A percentile compares a stretch with the other conserved stretches of the same genome.
Conservation (phyloP, 1,140 invertebrate genomes). For the Hesperophylax magnus region DNA sequence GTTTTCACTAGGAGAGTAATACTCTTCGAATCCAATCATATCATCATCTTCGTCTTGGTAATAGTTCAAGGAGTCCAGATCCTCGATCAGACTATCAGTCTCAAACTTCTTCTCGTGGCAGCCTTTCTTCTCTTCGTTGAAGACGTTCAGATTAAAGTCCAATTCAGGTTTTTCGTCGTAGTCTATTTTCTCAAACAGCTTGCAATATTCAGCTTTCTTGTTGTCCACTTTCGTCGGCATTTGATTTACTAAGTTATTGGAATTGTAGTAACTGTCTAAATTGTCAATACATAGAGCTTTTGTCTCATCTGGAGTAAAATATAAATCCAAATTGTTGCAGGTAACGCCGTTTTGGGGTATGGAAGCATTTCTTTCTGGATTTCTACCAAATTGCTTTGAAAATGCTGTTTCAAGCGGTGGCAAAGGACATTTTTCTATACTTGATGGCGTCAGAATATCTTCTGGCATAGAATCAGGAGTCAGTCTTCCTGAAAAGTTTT, state of each 20-base stretch:
- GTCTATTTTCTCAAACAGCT: conserved; percentile 43
- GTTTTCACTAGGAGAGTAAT: conserved; percentile 42
- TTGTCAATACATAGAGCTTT: conserved; percentile 61
- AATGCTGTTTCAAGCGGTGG: conserved; percentile 69
- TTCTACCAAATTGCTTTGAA: conserved; percentile 66
- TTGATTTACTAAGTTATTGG: conserved; percentile 60
- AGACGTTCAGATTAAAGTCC: conserved; percentile 33
- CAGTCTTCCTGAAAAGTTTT: conserved; percentile 41
- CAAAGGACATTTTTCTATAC: conserved; percentile 62
- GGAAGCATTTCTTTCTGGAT: conserved; percentile 51
- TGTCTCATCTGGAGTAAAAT: conserved; percentile 50
- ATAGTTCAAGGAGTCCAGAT: conserved; percentile 51
- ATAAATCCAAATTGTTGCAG: conserved; percentile 60
- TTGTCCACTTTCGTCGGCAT: not conserved
- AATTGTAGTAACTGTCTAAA: conserved; percentile 67
- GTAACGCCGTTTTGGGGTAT: conserved; percentile 51
- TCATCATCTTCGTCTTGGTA: conserved; percentile 55
- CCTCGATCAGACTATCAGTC: conserved; percentile 44
- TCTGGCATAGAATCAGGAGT: conserved; percentile 65
- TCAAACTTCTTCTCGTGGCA: conserved; percentile 7
- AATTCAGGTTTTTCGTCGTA: conserved; percentile 40
- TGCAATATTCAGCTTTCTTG: conserved; percentile 44
- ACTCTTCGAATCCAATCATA: conserved; percentile 54
- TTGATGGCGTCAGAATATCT: conserved; percentile 61
- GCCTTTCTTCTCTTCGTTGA: conserved; percentile 8